Conservation (phyloP, 2,888 invertebrate genomes). For the Prosopocoilus inquinatus region DNA sequence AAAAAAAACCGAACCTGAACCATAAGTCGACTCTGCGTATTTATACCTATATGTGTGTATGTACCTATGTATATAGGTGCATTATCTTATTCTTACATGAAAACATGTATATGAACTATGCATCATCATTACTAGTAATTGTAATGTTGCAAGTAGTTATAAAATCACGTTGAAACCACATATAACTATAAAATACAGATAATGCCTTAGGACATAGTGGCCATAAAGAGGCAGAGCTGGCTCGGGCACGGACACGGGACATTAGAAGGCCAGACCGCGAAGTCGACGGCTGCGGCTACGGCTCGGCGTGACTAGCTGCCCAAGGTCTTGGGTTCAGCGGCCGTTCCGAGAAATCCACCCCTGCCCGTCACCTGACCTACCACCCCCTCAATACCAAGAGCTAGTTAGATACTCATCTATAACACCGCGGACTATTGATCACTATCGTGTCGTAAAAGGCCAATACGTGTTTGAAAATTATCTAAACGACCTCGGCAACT, state of each 20-base stretch:
- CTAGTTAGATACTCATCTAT: slow-evolving; percentile 9
- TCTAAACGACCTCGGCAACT: no score
- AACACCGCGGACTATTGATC: slow-evolving; percentile 14
- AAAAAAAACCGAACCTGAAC: no score
- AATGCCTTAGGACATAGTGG: slow-evolving; percentile 18
- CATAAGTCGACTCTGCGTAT: neutral
- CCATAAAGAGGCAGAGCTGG: slow-evolving; percentile 19
- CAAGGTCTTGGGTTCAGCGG: slow-evolving; percentile 28
- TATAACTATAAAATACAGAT: slow-evolving; percentile 17
- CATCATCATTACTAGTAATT: slow-evolving; percentile 17
- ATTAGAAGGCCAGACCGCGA: slow-evolving; percentile 22
- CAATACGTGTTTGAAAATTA: slow-evolving; percentile 1
- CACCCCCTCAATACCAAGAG: slow-evolving; percentile 13
- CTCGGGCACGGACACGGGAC: slow-evolving; percentile 20
- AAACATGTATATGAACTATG: slow-evolving; percentile 10
- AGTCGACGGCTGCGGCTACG: slow-evolving; percentile 20
- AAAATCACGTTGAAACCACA: slow-evolving; percentile 19
- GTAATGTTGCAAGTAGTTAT: slow-evolving; percentile 19
- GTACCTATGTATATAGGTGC: neutral
- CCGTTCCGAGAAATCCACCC: slow-evolving; percentile 25
- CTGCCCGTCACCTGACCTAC: slow-evolving; percentile 22
- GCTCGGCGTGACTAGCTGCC: slow-evolving; percentile 23
- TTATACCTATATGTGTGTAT: no score
- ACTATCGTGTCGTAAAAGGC: slow-evolving; percentile 5
- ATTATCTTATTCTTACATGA: slow-evolving; percentile 2